These are phyloP conservation scores for Microtus oregoni DNA, from an alignment of 2,113 vertebrate species.

Conservation along the genomic window DNA sequence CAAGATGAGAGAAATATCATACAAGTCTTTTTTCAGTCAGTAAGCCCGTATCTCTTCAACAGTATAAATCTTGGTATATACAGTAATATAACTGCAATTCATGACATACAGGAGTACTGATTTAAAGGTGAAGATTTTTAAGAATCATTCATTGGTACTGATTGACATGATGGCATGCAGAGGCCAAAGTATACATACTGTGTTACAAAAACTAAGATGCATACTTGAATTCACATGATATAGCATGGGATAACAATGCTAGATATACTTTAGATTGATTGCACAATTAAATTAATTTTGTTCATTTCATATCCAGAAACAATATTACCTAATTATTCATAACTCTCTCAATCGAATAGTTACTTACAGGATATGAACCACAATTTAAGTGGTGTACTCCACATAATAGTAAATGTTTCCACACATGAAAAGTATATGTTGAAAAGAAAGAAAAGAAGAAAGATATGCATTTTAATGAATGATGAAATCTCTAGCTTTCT, in stretches of 20 bases:
- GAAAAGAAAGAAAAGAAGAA: neutral
- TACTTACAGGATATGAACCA: neutral
- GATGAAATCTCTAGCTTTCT: neutral
- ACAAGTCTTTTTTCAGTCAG: neutral
- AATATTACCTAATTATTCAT: neutral
- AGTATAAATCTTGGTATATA: too few species aligned
- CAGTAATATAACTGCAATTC: neutral
- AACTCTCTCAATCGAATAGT: neutral
- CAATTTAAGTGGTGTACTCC: neutral
- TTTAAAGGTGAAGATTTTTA: too few species aligned
- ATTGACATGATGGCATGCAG: neutral
- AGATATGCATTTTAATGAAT: neutral
- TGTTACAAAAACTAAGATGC: neutral
- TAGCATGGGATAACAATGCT: neutral
- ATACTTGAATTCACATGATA: neutral
- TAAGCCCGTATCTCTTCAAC: too few species aligned
- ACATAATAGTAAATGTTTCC: neutral
- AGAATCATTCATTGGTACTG: neutral
- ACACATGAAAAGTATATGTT: conserved; percentile 5
- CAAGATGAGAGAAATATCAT: neutral
- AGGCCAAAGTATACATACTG: neutral
- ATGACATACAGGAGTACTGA: neutral
- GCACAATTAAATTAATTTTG: neutral
- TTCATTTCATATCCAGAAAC: neutral
- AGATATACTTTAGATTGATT: neutral